phyloP scores from a whole-genome alignment of 1,140 invertebrate genomes.

The Asobara japonica region DNA sequence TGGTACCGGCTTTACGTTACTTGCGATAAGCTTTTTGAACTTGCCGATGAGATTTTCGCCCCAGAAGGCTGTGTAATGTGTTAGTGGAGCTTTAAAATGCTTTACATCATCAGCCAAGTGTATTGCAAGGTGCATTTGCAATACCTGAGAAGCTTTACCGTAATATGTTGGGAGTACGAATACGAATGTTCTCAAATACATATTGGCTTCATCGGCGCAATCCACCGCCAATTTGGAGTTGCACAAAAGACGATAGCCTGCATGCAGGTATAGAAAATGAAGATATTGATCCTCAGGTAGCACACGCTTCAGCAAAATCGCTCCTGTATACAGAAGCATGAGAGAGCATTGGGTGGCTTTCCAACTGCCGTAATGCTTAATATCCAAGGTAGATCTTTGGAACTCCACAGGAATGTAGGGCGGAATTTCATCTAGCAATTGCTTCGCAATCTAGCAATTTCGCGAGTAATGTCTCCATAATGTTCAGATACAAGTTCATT shows the following conservation, averaged over 20 bases:
- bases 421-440: neutral
- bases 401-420: neutral
- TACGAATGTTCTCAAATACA: neutral
- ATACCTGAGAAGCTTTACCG: neutral
- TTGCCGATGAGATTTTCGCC: neutral
- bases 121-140: neutral
- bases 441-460: neutral
- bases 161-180: neutral
- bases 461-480: neutral
- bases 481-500: slow-evolving; percentile 36
- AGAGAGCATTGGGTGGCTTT: neutral
- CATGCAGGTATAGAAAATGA: too few relatives aligned
- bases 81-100: neutral
- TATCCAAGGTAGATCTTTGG: neutral
- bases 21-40: neutral
- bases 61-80: neutral
- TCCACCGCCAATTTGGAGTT: neutral
- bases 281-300: too few relatives aligned
- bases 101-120: neutral
- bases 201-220: too few relatives aligned
- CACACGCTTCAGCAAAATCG: neutral
- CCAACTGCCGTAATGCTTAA: neutral
- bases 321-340: neutral
- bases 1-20: neutral
- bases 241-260: neutral